Percentiles rank a stretch among this genome's conserved stretches.
Conservation (phyloP, 1,140 invertebrate species). For the Bathynomus jamesi region DNA sequence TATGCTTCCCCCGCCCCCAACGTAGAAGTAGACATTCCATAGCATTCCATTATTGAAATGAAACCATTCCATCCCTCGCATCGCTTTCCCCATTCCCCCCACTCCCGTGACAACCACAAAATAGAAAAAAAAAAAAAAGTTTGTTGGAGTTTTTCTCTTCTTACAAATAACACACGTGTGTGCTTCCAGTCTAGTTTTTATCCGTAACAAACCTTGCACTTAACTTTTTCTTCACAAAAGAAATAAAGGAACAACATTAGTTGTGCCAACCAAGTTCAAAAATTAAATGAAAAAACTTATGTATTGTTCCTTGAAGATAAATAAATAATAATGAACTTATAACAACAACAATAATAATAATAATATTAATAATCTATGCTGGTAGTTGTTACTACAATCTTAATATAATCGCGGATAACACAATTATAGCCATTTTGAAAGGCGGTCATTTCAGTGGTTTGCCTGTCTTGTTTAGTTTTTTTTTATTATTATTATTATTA, state of each 20-base stretch:
- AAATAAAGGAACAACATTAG: not conserved
- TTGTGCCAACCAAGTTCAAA: not conserved
- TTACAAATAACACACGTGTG: not conserved
- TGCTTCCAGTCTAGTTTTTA: not conserved
- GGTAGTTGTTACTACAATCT: no score
- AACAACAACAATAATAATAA: not conserved
- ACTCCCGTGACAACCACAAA: no score
- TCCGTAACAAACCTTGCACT: not conserved
- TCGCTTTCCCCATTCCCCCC: not conserved
- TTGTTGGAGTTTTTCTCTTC: not conserved
- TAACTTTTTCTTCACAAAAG: not conserved
- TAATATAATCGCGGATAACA: no score
- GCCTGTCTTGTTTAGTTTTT: not conserved
- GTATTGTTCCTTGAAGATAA: no score
- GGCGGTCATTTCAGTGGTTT: not conserved
- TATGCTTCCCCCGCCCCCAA: no score
- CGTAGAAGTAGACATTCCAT: not conserved
- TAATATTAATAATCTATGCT: no score
- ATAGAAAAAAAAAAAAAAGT: no score
- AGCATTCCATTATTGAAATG: not conserved
- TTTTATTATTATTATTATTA: not conserved
- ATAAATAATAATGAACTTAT: not conserved
- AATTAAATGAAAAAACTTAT: no score
- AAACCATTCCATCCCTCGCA: not conserved
- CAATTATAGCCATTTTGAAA: not conserved